Percentiles rank a stretch among this genome's conserved stretches.
phyloP scores from a whole-genome alignment of 1,140 invertebrate species.

The Drosophila lini region DNA sequence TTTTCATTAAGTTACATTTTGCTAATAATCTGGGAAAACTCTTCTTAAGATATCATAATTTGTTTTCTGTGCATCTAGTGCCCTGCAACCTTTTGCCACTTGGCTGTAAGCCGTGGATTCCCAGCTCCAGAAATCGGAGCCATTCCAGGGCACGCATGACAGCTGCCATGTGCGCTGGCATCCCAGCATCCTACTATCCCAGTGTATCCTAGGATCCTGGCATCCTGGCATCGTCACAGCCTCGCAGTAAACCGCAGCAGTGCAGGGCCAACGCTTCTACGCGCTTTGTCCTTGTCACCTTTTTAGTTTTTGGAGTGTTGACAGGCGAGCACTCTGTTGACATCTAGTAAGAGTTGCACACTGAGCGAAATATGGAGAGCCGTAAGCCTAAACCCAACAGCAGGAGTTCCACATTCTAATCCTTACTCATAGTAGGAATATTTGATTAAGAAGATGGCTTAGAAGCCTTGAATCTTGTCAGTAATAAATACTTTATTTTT shows the following conservation, averaged over 20 bases:
- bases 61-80: conserved; percentile 17
- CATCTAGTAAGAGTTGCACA: conserved; percentile 28
- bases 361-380: not conserved
- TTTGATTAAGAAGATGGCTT: not conserved
- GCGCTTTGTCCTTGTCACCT: conserved; percentile 79
- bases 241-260: conserved; percentile 49
- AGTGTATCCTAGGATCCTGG: conserved; percentile 11
- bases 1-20: too few relatives aligned
- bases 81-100: conserved; percentile 67
- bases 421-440: too few relatives aligned
- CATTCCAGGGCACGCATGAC: conserved; percentile 67
- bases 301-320: conserved; percentile 80
- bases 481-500: not conserved
- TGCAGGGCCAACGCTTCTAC: conserved; percentile 49
- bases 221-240: conserved; percentile 7
- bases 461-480: too few relatives aligned
- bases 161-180: conserved; percentile 68
- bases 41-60: not conserved
- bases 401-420: accelerated
- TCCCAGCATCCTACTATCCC: conserved; percentile 8
- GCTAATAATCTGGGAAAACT: not conserved
- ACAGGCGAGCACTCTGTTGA: conserved; percentile 73
- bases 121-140: conserved; percentile 43
- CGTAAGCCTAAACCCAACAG: not conserved
- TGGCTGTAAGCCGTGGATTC: conserved; percentile 47